Percentiles rank a stretch among this genome's conserved stretches.
These are phyloP conservation scores for Meloidogyne exigua DNA, from an alignment of 1,140 invertebrate species.

Conservation along the genomic window DNA sequence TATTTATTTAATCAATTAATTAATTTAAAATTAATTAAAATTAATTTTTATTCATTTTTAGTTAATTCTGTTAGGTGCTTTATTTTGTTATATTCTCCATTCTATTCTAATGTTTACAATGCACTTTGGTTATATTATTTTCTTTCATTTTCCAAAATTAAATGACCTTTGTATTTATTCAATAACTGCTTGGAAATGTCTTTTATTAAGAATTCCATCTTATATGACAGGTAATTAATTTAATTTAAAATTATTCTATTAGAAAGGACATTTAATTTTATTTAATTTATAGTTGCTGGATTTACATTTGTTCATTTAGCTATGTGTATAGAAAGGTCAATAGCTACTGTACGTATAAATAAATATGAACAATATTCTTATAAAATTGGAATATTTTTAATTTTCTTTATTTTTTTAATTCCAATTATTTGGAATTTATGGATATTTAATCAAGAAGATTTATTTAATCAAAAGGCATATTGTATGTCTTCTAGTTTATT, in stretches of 20 bases:
- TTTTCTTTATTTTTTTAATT: not conserved
- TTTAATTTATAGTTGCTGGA: not conserved
- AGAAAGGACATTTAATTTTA: too few species aligned
- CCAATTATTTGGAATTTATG: not conserved
- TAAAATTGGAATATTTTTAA: not conserved
- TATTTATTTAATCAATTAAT: not conserved
- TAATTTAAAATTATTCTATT: not conserved
- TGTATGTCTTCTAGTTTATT: not conserved
- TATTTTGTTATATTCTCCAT: not conserved
- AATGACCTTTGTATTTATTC: not conserved
- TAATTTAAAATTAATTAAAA: too few species aligned
- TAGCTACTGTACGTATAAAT: not conserved
- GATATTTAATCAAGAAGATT: not conserved
- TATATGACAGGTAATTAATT: not conserved
- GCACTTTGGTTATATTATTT: not conserved
- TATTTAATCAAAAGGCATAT: not conserved
- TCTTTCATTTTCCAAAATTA: not conserved
- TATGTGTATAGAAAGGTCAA: not conserved
- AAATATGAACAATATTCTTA: not conserved
- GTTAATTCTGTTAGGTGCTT: not conserved
- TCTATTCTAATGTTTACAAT: not conserved
- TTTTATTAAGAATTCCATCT: not conserved
- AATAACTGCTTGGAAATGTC: constrained; percentile 1
- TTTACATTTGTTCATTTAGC: not conserved
- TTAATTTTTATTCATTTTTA: not conserved